A percentile compares a stretch with the other conserved stretches of the same genome.
phyloP scores from a whole-genome alignment of 2,888 invertebrate genomes.

The Melieria omissa region DNA sequence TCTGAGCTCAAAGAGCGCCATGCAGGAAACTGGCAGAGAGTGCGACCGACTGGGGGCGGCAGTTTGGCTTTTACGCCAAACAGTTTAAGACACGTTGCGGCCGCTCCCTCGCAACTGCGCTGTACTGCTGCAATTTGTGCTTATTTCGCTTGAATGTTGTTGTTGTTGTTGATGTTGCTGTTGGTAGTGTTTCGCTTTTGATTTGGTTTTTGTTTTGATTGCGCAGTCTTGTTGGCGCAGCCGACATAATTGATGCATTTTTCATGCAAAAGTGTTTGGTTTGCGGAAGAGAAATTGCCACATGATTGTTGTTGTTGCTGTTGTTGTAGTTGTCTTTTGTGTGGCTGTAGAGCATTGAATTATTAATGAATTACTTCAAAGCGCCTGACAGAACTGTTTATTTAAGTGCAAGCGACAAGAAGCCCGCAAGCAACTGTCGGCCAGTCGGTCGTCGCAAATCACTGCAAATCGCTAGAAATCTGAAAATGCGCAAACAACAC shows the following conservation, averaged over 20 bases:
- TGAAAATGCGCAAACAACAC: no score
- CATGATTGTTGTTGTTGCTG: neutral
- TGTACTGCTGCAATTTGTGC: constrained; percentile 3
- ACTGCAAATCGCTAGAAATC: no score
- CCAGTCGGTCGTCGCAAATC: no score
- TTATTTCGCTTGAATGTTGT: neutral
- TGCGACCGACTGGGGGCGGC: constrained; percentile 5
- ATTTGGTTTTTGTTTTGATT: neutral
- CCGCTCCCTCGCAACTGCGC: constrained; percentile 25
- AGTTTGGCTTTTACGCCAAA: neutral
- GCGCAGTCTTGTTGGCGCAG: neutral
- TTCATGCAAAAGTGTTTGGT: constrained; percentile 1
- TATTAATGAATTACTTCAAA: constrained; percentile 14
- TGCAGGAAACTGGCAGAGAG: neutral
- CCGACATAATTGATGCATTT: constrained; percentile 22
- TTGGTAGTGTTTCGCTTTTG: neutral
- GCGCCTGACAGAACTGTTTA: constrained; percentile 8
- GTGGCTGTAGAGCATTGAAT: neutral
- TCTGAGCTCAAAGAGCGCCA: neutral
- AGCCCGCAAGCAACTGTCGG: no score
- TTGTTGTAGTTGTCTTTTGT: neutral
- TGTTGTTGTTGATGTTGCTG: constrained; percentile 3
- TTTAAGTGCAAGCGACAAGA: neutral
- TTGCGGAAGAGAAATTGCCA: no score
- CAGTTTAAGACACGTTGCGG: neutral